Evolutionary conservation across 2,113 vertebrate species (phyloP).

Genomic region (Menidia beryllina): DNA sequence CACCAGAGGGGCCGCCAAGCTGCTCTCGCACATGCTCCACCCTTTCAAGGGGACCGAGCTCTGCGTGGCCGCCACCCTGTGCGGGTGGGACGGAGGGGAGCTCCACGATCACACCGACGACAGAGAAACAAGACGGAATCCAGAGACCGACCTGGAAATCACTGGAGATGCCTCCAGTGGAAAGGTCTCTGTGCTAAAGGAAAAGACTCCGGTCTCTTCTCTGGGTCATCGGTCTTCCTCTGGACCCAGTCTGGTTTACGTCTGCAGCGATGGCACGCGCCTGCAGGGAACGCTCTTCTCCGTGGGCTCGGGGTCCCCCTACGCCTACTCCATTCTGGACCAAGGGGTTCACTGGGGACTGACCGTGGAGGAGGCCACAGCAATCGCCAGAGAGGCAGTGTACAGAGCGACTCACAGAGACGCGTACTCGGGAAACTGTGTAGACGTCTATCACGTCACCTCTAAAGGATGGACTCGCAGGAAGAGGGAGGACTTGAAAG

Average conservation of each 20-base stretch:
- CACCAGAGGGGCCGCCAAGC: constrained; percentile 83
- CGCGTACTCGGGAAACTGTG: constrained; percentile 88
- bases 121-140: not conserved
- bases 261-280: constrained; percentile 87
- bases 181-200: constrained; percentile 20
- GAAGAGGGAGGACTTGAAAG: constrained; percentile 77
- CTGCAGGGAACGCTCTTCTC: constrained; percentile 85
- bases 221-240: constrained; percentile 22
- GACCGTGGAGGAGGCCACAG: constrained; percentile 78
- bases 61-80: constrained; percentile 88
- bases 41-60: constrained; percentile 86
- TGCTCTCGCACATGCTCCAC: constrained; percentile 85
- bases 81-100: constrained; percentile 87
- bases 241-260: constrained; percentile 86
- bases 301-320: constrained; percentile 89
- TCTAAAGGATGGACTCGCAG: constrained; percentile 84
- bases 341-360: constrained; percentile 80
- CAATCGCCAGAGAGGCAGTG: constrained; percentile 85
- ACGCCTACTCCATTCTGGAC: constrained; percentile 88
- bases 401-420: constrained; percentile 87
- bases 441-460: constrained; percentile 86
- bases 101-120: constrained; percentile 3
- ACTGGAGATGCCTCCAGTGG: not conserved
- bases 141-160: not conserved
- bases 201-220: constrained; percentile 7